Evolutionary conservation across 2,113 vertebrate species (phyloP).

Genomic region (Phrynosoma blainvillii): DNA sequence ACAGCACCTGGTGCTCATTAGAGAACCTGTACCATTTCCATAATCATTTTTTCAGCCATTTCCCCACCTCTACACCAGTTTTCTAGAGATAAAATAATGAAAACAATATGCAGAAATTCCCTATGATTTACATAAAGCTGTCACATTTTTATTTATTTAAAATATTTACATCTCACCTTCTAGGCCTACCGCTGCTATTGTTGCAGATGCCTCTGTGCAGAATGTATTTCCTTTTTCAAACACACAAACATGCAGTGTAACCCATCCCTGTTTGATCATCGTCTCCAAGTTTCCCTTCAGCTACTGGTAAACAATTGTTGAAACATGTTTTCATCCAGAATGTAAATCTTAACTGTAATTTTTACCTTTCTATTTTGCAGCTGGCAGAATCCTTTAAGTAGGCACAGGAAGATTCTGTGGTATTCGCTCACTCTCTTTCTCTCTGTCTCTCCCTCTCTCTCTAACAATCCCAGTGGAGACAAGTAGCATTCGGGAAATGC

Average conservation of each 20-base stretch:
- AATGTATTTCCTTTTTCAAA: neutral
- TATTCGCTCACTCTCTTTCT: neutral
- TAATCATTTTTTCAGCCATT: neutral
- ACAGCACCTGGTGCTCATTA: too few species aligned
- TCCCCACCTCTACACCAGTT: neutral
- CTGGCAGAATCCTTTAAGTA: slow-evolving; percentile 59
- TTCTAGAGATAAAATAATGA: neutral
- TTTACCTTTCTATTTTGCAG: slow-evolving; percentile 29
- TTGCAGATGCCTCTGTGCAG: neutral
- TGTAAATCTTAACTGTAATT: slow-evolving; percentile 58
- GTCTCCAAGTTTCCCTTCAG: slow-evolving; percentile 48
- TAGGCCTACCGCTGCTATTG: neutral
- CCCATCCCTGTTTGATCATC: slow-evolving; percentile 49
- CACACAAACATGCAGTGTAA: slow-evolving; percentile 11
- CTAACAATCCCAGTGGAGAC: slow-evolving; percentile 31
- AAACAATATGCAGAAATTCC: neutral
- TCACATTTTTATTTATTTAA: neutral
- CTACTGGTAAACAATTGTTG: slow-evolving; percentile 41
- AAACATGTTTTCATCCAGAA: slow-evolving; percentile 52
- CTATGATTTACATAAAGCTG: neutral
- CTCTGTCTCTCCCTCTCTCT: neutral
- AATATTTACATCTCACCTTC: neutral
- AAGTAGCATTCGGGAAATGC: slow-evolving; percentile 48
- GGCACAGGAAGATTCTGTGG: slow-evolving; percentile 35
- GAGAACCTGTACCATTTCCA: neutral